Evolutionary conservation across 2,888 invertebrate species (phyloP).

Genomic region (Eumerus sabulonum): DNA sequence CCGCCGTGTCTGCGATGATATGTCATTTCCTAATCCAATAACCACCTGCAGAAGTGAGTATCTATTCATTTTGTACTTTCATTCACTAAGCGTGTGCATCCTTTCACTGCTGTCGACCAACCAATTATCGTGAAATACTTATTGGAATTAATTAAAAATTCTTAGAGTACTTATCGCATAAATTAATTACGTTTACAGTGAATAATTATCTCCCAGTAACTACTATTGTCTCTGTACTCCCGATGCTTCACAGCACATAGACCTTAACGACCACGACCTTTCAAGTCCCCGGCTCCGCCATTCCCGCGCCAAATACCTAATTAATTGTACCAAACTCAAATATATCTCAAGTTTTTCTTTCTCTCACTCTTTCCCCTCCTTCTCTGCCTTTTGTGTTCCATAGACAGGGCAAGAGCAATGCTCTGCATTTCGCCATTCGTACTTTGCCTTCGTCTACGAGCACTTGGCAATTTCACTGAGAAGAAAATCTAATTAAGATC

Average conservation of each 20-base stretch:
- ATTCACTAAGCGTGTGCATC: too few species aligned
- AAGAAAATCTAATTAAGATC: constrained; percentile 62
- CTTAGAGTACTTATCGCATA: constrained; percentile 44
- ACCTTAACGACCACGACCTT: constrained; percentile 29
- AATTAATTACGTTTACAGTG: constrained; percentile 54
- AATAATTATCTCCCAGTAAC: constrained; percentile 56
- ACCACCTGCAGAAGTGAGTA: too few species aligned
- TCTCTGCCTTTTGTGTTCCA: too few species aligned
- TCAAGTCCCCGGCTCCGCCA: background rate
- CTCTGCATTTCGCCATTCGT: background rate
- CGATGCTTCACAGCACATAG: constrained; percentile 6
- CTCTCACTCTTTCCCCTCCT: constrained; percentile 10
- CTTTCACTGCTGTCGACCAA: background rate
- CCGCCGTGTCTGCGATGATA: background rate
- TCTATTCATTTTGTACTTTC: too few species aligned
- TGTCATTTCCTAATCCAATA: too few species aligned
- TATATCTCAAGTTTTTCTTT: constrained; percentile 51
- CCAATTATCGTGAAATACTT: constrained; percentile 36
- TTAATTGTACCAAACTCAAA: constrained; percentile 58
- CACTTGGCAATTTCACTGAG: constrained; percentile 7
- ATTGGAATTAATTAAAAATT: constrained; percentile 55
- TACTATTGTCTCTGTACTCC: constrained; percentile 38
- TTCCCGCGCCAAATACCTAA: constrained; percentile 18
- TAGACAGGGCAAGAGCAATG: background rate
- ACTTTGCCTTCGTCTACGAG: background rate